Evolutionary conservation across 2,797 vertebrate species (phyloP).

Genomic region (Sebastes minor): DNA sequence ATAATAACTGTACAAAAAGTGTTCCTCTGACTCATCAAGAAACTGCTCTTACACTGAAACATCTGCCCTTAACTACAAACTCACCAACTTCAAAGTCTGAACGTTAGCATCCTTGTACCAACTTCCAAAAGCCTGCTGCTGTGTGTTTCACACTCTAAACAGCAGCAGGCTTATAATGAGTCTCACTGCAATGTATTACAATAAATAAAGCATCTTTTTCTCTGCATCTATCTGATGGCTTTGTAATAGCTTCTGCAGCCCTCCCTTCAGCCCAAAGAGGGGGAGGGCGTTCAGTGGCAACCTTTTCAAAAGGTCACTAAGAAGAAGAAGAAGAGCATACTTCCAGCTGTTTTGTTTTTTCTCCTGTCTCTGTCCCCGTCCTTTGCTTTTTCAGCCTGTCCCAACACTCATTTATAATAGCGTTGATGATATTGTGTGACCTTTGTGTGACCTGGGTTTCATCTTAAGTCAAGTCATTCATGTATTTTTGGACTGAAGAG

Average conservation of each 20-base stretch:
- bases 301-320: conserved; percentile 19
- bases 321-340: conserved; percentile 4
- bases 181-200: not conserved
- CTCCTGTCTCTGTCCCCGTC: not conserved
- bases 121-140: not conserved
- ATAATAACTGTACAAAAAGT: not conserved
- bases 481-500: not conserved
- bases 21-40: not conserved
- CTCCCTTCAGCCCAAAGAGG: not conserved
- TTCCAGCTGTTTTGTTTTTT: conserved; percentile 6
- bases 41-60: conserved; percentile 15
- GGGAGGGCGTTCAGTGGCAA: not conserved
- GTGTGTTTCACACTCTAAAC: not conserved
- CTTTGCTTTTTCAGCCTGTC: not conserved
- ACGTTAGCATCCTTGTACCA: not conserved
- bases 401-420: not conserved
- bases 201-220: not conserved
- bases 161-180: not conserved
- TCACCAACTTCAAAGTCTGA: not conserved
- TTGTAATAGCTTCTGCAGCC: conserved; percentile 18
- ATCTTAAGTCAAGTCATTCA: not conserved
- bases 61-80: not conserved
- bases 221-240: not conserved
- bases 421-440: not conserved
- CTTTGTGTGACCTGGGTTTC: not conserved